phyloP scores from a whole-genome alignment of 2,797 vertebrate species.

The Oophaga sylvatica region DNA sequence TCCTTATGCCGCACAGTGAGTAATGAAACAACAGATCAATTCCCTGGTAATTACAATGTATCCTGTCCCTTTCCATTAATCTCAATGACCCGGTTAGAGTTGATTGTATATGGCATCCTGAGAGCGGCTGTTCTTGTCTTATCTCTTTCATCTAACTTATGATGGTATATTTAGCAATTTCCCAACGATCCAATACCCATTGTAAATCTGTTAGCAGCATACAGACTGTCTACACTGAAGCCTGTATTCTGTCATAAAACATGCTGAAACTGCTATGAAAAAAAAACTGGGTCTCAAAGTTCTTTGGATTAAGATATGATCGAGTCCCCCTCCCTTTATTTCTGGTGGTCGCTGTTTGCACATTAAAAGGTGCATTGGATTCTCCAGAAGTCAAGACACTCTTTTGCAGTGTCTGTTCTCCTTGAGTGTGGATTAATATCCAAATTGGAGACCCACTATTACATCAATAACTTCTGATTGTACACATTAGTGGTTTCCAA shows the following conservation, averaged over 20 bases:
- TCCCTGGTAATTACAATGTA: slow-evolving; percentile 5
- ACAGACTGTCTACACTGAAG: background rate
- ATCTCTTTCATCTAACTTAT: background rate
- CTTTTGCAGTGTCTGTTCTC: too few relatives aligned
- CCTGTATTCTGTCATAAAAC: background rate
- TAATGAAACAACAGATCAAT: slow-evolving; percentile 9
- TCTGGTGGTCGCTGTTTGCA: too few relatives aligned
- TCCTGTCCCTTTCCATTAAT: slow-evolving; percentile 3
- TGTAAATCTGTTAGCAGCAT: background rate
- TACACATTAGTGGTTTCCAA: too few relatives aligned
- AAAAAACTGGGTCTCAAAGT: too few relatives aligned
- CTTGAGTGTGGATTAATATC: too few relatives aligned
- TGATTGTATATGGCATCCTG: background rate
- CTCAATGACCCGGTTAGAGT: background rate
- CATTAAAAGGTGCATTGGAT: too few relatives aligned
- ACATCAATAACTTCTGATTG: too few relatives aligned
- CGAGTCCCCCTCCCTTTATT: too few relatives aligned
- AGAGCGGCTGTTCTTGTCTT: background rate
- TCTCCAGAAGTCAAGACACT: too few relatives aligned
- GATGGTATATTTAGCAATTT: background rate
- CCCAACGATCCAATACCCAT: background rate
- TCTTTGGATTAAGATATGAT: too few relatives aligned
- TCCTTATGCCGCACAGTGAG: background rate
- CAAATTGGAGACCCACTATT: too few relatives aligned
- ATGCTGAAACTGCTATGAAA: too few relatives aligned